Base-by-base conservation (phyloP, 1,140 invertebrate genomes). In the Drosophila punjabiensis region DNA sequence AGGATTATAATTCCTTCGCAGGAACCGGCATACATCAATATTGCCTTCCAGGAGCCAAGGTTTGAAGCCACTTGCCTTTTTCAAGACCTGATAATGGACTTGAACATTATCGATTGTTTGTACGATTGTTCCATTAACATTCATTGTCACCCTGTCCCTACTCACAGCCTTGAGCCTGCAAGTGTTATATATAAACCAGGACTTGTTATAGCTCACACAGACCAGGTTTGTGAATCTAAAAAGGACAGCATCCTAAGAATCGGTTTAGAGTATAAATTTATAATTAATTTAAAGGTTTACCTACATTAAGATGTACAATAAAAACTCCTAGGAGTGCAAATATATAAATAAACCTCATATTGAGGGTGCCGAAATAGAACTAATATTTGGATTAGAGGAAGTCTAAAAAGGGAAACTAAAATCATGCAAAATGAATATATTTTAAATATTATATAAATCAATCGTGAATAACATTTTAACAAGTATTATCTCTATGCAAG, bases 131-230 rank as follows among this genome's bases (percentile, higher is more conserved):
- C 1, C 8, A 4, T 55, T 37, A 4, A 13, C 2, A 55, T 55
- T 35, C 53, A 55, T 35, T 35, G 18, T 55, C 18, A 55, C 53
- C 13, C 4, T 55, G 7, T 55, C 33, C 53, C 53, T 32, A 35
- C 33, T 55, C 5, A 55, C 4, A 8, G 53, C 53, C 18, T 55
- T 55, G 8, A 55, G 53, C n/a, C 32, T 35, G 16, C 4, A 55
- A 18, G 5, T 20, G 13, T 35, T 18, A 5, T 0, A 16, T 8
- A 20, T 2, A 35, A 35, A 16, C 53, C 53, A 55, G 53, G 53
- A 55, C 53, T 55, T 11, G 53, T 55, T 55, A 5, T 55, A 35
- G 53, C 53, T 55, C 4, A 24, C 2, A 55, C 53, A 55, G 8
- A 16, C 32, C 8, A 55, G 13, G 53, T 55, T 55, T 9, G 32